Base-by-base conservation (phyloP, 2,888 invertebrate genomes). In the Synanthedon formicaeformis region DNA sequence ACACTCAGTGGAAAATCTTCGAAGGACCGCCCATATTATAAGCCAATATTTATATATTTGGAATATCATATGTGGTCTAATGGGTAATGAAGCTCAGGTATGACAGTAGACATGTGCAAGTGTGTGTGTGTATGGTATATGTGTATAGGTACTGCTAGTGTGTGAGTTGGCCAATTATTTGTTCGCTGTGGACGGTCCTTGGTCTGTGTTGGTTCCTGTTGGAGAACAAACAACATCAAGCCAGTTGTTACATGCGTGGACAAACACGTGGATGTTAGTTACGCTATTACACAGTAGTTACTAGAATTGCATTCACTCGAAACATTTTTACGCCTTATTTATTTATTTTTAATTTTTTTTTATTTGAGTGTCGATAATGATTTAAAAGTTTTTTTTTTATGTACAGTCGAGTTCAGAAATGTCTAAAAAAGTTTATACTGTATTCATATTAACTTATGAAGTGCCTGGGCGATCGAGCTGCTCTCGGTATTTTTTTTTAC, bases 151-250 rank as follows among this genome's bases (percentile, higher is more conserved):
- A 1, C 53, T 55, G 58, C 58, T 57, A 56, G 57, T 62, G 58
- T 60, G 60, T 63, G 60, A 65, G 34, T 60, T 68, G 67, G 72
- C 59, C 59, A 67, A 62, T 83, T 77, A 85, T 74, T 84, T 77
- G 75, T 75, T 75, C 61, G 73, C 64, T 66, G 73, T 71, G 71
- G 86, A 78, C 75, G 84, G 78, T 69, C 84, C 84, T 69, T 78
- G 79, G 55, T 86, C 87, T 62, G 73, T 78, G 80, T 78, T 87
- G 85, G 81, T 86, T 80, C 87, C 87, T 87, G 86, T 66, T 70
- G 78, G 81, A 73, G 85, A 65, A 60, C 58, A 57, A 70, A 83
- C 73, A 61, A 79, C 80, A 79, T 81, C 81, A 83, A 86, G 86
- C 86, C 63, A 53, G 58, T 65, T 73, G 78, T 83, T 81, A 81